These are phyloP conservation scores for Pemphigus obesinymphae DNA, from an alignment of 1,140 invertebrate species.

Conservation along the genomic window DNA sequence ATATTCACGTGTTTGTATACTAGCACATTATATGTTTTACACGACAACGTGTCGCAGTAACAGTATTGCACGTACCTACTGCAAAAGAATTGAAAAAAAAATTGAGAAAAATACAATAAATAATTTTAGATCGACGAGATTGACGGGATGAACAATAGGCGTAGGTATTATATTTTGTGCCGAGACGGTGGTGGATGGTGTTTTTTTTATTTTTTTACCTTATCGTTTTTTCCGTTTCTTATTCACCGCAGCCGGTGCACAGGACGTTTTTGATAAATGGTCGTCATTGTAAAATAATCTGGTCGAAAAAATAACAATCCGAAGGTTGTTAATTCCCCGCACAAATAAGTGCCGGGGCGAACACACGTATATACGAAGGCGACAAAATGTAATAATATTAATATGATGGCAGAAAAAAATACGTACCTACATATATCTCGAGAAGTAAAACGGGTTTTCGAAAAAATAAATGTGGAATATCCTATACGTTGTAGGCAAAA, in stretches of 20 bases:
- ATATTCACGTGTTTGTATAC: background rate
- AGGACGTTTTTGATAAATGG: constrained; percentile 7
- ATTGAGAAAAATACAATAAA: background rate
- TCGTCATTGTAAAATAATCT: background rate
- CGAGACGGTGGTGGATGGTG: background rate
- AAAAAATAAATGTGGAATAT: background rate
- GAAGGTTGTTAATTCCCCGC: constrained; percentile 28
- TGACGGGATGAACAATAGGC: background rate
- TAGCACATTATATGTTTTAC: background rate
- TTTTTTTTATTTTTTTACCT: background rate
- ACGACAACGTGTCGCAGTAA: background rate
- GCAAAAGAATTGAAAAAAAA: background rate
- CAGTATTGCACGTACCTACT: background rate
- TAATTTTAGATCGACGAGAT: background rate
- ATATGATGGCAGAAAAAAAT: constrained; percentile 5
- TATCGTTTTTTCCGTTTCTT: background rate
- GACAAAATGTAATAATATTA: constrained; percentile 26
- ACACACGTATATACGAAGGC: background rate
- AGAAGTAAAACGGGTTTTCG: constrained; percentile 5
- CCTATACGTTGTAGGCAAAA: background rate
- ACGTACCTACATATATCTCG: background rate
- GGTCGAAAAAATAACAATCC: constrained; percentile 13
- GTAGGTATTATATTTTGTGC: background rate
- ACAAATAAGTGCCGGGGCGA: background rate
- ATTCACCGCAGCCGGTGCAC: background rate